Evolutionary conservation across 2,113 vertebrate species (phyloP).

Genomic region (Caranx ignobilis): DNA sequence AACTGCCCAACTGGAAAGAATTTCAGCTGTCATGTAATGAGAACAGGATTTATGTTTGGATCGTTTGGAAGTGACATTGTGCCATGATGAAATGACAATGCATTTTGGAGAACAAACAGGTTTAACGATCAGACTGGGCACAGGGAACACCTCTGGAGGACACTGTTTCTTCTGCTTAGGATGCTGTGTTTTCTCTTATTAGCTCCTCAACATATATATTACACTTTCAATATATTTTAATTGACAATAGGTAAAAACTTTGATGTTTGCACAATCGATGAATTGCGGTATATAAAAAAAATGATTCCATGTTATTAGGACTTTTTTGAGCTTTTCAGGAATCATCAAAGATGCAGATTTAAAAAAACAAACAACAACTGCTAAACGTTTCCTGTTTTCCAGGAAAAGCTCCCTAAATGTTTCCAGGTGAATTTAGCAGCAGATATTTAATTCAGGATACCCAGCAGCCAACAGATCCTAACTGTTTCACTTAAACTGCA

Average conservation of each 20-base stretch:
- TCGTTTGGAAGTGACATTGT: neutral
- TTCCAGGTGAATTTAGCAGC: too few species aligned
- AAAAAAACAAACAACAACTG: too few species aligned
- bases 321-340: neutral
- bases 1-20: neutral
- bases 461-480: too few species aligned
- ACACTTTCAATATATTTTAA: neutral
- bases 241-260: neutral
- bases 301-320: neutral
- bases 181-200: neutral
- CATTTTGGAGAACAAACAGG: neutral
- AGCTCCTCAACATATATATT: neutral
- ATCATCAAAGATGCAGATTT: too few species aligned
- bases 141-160: too few species aligned
- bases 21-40: neutral
- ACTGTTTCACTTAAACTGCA: too few species aligned
- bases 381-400: too few species aligned
- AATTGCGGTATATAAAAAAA: too few species aligned
- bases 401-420: too few species aligned
- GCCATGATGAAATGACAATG: conserved; percentile 7
- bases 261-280: too few species aligned
- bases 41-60: conserved; percentile 14
- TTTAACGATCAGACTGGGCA: neutral
- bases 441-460: too few species aligned
- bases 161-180: too few species aligned